A percentile compares a stretch with the other conserved stretches of the same genome.
Evolutionary conservation across 2,888 invertebrate species (phyloP).

Genomic region (Andrena dorsata): DNA sequence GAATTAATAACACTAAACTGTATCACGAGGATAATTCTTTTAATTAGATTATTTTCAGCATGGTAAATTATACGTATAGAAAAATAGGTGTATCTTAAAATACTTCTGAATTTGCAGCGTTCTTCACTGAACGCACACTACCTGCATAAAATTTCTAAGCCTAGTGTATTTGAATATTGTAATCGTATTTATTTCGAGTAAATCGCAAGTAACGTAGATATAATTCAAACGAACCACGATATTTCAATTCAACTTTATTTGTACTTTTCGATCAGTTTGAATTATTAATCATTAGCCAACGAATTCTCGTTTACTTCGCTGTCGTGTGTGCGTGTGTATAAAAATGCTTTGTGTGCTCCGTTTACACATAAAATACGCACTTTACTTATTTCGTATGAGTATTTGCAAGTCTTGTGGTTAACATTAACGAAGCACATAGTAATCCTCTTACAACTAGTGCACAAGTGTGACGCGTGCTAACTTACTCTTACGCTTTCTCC

Average conservation of each 20-base stretch:
- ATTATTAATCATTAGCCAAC: constrained; percentile 17
- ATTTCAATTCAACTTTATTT: constrained; percentile 10
- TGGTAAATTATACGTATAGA: constrained; percentile 38
- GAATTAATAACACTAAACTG: constrained; percentile 16
- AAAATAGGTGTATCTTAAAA: constrained; percentile 3
- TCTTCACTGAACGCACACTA: neutral
- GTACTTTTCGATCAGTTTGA: constrained; percentile 7
- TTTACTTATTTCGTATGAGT: constrained; percentile 9
- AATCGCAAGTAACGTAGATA: neutral
- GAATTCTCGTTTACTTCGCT: neutral
- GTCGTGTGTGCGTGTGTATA: constrained; percentile 21
- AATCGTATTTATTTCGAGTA: neutral
- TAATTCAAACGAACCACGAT: neutral
- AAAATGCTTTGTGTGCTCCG: constrained; percentile 34
- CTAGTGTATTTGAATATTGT: constrained; percentile 11
- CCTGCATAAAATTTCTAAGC: neutral
- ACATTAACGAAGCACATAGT: constrained; percentile 39
- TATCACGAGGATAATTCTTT: constrained; percentile 12
- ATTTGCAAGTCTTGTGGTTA: constrained; percentile 44
- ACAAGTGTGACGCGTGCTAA: constrained; percentile 54
- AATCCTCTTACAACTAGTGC: constrained; percentile 29
- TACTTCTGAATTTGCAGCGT: neutral
- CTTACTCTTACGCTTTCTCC: constrained; percentile 57
- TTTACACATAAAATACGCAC: constrained; percentile 17
- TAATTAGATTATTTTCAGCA: constrained; percentile 51